Percentiles rank a stretch among this genome's conserved stretches.
These are phyloP conservation scores for Amblyteles armatorius DNA, from an alignment of 2,888 invertebrate genomes.

Conservation along the genomic window DNA sequence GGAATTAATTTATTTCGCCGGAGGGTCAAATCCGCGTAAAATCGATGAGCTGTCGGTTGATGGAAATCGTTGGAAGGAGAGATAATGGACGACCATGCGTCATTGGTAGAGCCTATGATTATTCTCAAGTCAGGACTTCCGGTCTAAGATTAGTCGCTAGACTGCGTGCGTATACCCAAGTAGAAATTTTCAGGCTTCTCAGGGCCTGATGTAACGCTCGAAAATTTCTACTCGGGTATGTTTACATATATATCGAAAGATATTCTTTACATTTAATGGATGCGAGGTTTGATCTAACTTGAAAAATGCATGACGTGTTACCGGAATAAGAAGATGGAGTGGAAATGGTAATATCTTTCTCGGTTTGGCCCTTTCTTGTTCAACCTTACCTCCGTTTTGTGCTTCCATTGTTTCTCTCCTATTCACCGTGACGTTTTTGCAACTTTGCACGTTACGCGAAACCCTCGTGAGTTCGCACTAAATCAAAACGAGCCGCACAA, in stretches of 20 bases:
- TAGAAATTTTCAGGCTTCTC: too few relatives aligned
- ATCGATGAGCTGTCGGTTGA: slow-evolving; percentile 13
- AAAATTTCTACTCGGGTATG: too few relatives aligned
- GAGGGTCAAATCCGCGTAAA: slow-evolving; percentile 32
- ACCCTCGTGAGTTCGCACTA: slow-evolving; percentile 66
- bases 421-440: slow-evolving; percentile 30
- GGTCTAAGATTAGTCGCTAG: background rate
- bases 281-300: background rate
- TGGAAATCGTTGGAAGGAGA: background rate
- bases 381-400: slow-evolving; percentile 13
- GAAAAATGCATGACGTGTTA: background rate
- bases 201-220: too few relatives aligned
- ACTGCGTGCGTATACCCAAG: background rate
- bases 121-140: slow-evolving; percentile 8
- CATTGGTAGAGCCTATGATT: slow-evolving; percentile 2
- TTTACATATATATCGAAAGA: background rate
- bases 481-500: slow-evolving; percentile 72
- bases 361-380: slow-evolving; percentile 50
- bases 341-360: background rate
- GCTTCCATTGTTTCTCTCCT: slow-evolving; percentile 14
- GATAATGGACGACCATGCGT: slow-evolving; percentile 15
- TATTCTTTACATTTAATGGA: background rate
- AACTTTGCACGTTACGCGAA: slow-evolving; percentile 1
- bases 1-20: slow-evolving; percentile 54
- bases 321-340: background rate